Conservation (phyloP, 2,888 invertebrate genomes). For the Agriopis aurantiaria region DNA sequence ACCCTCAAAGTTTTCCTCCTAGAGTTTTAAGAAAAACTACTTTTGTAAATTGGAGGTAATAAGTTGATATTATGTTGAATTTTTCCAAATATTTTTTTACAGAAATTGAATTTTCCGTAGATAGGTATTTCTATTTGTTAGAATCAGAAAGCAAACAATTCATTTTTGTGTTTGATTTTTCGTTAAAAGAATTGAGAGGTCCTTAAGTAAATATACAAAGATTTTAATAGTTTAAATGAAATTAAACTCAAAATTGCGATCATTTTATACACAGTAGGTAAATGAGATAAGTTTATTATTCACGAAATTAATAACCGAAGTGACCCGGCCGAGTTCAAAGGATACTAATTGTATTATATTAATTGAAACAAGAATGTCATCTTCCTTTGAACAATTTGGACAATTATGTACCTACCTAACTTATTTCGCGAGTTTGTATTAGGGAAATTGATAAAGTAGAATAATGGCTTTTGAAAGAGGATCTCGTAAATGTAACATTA, state of each 20-base stretch:
- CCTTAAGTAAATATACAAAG: too few species aligned
- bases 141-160: too few species aligned
- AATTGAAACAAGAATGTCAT: slow-evolving; percentile 37
- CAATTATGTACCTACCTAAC: slow-evolving; percentile 19
- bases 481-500: background rate
- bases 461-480: slow-evolving; percentile 18
- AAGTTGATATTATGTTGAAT: too few species aligned
- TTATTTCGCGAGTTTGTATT: slow-evolving; percentile 20
- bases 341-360: slow-evolving; percentile 34
- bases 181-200: too few species aligned
- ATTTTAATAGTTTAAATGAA: too few species aligned
- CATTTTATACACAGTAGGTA: slow-evolving; percentile 2
- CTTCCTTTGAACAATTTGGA: slow-evolving; percentile 42
- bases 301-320: slow-evolving; percentile 26
- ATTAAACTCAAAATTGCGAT: background rate
- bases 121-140: too few species aligned
- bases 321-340: slow-evolving; percentile 31
- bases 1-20: too few species aligned
- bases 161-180: too few species aligned
- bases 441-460: slow-evolving; percentile 15
- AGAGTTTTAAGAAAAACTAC: too few species aligned
- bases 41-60: too few species aligned
- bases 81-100: too few species aligned
- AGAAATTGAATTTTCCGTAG: too few species aligned
- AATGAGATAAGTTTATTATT: slow-evolving; percentile 24